Conservation (phyloP, 2,797 vertebrate species). For the Coregonus ussuriensis region DNA sequence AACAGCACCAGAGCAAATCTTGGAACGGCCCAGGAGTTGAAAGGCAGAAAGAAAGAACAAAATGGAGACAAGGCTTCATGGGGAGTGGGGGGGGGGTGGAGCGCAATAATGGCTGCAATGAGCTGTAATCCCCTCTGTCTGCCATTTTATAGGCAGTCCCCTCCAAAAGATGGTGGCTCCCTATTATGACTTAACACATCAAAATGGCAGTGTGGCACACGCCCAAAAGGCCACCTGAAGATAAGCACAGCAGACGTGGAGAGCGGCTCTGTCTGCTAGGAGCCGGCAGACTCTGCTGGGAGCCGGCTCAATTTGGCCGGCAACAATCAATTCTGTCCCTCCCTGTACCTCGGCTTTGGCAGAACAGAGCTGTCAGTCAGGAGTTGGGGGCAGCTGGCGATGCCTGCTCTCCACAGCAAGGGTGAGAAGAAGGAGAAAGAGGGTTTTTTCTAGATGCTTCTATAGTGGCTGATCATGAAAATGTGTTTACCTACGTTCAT, state of each 20-base stretch:
- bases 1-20: slow-evolving; percentile 15
- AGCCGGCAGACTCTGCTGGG: slow-evolving; percentile 67
- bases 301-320: slow-evolving; percentile 80
- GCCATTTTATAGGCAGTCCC: slow-evolving; percentile 77
- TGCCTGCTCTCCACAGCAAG: slow-evolving; percentile 14
- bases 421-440: slow-evolving; percentile 41
- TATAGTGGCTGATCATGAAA: neutral
- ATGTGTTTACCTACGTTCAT: neutral
- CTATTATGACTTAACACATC: slow-evolving; percentile 85
- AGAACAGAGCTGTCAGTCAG: slow-evolving; percentile 74
- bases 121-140: slow-evolving; percentile 76
- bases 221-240: slow-evolving; percentile 83
- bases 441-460: slow-evolving; percentile 33
- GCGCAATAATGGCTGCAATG: too few species aligned
- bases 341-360: slow-evolving; percentile 67
- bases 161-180: slow-evolving; percentile 75
- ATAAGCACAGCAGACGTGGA: slow-evolving; percentile 74
- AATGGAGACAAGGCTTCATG: slow-evolving; percentile 36
- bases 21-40: slow-evolving; percentile 10
- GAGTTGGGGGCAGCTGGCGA: slow-evolving; percentile 71
- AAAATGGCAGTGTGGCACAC: slow-evolving; percentile 63
- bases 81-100: slow-evolving; percentile 31
- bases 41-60: slow-evolving; percentile 35
- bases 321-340: slow-evolving; percentile 80
- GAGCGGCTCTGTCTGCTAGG: too few species aligned